Conservation (phyloP, 2,888 invertebrate species). For the Ramazzottius varieornatus region DNA sequence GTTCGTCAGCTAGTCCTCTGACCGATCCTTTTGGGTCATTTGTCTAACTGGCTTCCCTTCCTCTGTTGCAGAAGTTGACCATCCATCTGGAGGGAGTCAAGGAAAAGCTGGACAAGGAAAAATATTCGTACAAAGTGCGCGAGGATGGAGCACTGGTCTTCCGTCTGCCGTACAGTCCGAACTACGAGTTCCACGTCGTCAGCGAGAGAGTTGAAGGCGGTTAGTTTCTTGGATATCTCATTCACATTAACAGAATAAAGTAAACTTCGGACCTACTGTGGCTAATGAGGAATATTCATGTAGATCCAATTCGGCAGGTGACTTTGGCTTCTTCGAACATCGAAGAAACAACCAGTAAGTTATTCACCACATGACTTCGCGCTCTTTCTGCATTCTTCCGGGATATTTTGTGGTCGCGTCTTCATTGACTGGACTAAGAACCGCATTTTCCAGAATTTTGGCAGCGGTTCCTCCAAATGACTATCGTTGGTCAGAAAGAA, state of each 20-base stretch:
- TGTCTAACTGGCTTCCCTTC: neutral
- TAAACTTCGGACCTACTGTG: too few relatives aligned
- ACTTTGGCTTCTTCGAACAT: conserved; percentile 49
- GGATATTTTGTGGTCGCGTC: too few relatives aligned
- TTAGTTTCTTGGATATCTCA: neutral
- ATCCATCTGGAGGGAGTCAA: neutral
- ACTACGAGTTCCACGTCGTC: neutral
- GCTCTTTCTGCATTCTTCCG: too few relatives aligned
- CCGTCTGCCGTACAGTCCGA: neutral
- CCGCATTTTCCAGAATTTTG: conserved; percentile 46
- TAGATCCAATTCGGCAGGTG: conserved; percentile 52
- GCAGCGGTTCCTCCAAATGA: conserved; percentile 47
- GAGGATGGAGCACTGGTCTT: neutral
- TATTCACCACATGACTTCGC: too few relatives aligned
- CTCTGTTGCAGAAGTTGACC: neutral
- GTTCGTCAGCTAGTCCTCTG: conserved; percentile 13
- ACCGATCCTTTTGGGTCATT: too few relatives aligned
- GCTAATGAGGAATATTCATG: too few relatives aligned
- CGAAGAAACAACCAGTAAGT: conserved; percentile 34
- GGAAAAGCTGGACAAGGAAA: neutral
- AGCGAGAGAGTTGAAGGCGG: neutral
- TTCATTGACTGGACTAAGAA: too few relatives aligned
- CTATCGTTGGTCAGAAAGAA: conserved; percentile 34
- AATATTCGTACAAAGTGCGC: neutral
- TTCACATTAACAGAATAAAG: neutral